A percentile compares a stretch with the other conserved stretches of the same genome.
Evolutionary conservation across 1,140 invertebrate genomes (phyloP).

Genomic region (Mizuhopecten yessoensis): DNA sequence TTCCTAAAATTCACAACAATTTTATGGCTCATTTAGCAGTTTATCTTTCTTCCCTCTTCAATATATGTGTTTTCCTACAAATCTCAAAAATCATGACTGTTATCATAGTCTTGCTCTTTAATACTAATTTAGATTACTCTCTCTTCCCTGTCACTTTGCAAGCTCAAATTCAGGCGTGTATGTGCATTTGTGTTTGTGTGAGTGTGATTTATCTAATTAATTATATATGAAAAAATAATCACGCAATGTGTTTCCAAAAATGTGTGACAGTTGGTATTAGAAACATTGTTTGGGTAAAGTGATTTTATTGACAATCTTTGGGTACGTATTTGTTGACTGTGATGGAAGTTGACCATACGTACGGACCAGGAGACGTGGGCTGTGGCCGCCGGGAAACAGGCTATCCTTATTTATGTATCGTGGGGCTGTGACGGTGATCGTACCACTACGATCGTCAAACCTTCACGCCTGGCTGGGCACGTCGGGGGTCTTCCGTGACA

Average conservation of each 20-base stretch:
- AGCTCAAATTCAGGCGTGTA: neutral
- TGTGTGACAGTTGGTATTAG: neutral
- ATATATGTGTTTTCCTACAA: no score
- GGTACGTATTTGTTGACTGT: neutral
- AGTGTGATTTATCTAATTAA: neutral
- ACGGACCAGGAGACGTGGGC: neutral
- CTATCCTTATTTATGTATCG: constrained; percentile 19
- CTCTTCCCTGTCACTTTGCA: neutral
- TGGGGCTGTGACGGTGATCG: constrained; percentile 30
- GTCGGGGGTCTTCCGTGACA: constrained; percentile 36
- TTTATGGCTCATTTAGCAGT: neutral
- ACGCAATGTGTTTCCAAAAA: neutral
- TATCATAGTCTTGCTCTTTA: neutral
- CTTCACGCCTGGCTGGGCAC: constrained; percentile 20
- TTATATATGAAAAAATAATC: neutral
- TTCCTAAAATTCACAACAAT: neutral
- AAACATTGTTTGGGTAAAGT: neutral
- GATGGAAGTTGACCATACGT: neutral
- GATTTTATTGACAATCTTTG: neutral
- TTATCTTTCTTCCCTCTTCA: neutral
- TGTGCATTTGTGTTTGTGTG: no score
- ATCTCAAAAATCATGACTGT: neutral
- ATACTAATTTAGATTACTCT: no score
- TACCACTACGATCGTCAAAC: constrained; percentile 31
- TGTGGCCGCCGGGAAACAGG: constrained; percentile 6